Base-by-base conservation (phyloP, 1,140 invertebrate species). In the Drosophila mayri region DNA sequence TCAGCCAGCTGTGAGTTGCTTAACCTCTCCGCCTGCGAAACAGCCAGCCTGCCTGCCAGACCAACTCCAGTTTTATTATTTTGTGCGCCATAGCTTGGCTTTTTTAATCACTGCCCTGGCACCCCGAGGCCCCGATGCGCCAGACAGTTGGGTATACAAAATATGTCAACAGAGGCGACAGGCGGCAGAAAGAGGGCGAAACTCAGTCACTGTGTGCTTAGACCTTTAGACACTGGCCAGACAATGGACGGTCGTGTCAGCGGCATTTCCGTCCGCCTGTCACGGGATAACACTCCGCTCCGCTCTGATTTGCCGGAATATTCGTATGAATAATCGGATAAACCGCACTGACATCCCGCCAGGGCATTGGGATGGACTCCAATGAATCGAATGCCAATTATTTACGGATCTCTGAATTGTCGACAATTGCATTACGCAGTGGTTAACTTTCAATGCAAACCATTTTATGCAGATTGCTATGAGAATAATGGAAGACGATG, bases 391-490 rank as follows among this genome's bases (percentile, higher is more conserved):
- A 67, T 50, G 72, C 54, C 76, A 83, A 77, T 76, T 83, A 81
- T 86, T 7, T 38, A n/a, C 28, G 70, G 20, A 68, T 65, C 76
- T 62, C 63, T 54, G 74, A 82, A 78, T 79, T 76, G 71, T 66
- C 59, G 65, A 68, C 84, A 79, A 83, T 80, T 83, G 80, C 72
- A 88, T 73, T 88, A 79, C 44, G 28, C 71, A 79, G 79, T 80
- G 83, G 77, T 79, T 73, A 70, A 61, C 75, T 73, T 65, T 87
- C 28, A 66, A 79, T 58, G 50, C 49, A 68, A 58, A 61, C 62
- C 62, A 87, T 76, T 75, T 54, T 70, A 70, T 72, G 68, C 37
- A 59, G 66, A 67, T 67, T 67, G 37, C 65, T 64, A 10, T n/a
- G 12, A 50, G 46, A 35, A 68, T 20, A 30, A 47, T 32, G 22